Evolutionary conservation across 2,113 vertebrate genomes (phyloP).

Genomic region (Loxodonta africana): DNA sequence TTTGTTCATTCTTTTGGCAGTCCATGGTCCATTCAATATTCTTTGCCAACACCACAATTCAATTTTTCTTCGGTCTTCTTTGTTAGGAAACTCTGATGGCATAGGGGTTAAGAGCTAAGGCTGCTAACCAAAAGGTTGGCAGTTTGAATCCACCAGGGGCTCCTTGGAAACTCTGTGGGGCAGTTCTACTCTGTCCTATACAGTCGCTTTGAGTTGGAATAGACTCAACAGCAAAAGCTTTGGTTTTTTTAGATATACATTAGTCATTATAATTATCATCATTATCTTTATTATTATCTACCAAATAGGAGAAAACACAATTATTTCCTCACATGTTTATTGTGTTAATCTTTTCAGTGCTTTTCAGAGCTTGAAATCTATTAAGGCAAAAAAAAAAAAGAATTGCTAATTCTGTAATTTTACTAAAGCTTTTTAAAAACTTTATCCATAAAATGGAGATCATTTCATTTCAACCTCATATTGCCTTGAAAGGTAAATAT

Average conservation of each 20-base stretch:
- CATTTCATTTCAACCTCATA: neutral
- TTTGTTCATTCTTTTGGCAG: too few species aligned
- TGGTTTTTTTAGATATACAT: neutral
- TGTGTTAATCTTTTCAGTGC: neutral
- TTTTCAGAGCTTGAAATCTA: neutral
- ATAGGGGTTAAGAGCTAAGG: too few species aligned
- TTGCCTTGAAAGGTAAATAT: neutral
- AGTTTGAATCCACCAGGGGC: too few species aligned
- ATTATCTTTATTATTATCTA: neutral
- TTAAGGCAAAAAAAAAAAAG: neutral
- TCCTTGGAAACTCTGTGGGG: too few species aligned
- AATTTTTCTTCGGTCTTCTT: too few species aligned
- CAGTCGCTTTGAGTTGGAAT: too few species aligned
- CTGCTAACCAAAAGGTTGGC: too few species aligned
- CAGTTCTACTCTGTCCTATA: too few species aligned
- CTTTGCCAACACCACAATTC: too few species aligned
- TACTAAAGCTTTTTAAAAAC: neutral
- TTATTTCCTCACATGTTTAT: constrained; percentile 5
- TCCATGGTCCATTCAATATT: too few species aligned
- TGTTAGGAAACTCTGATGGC: too few species aligned
- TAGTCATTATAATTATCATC: neutral
- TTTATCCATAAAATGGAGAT: neutral
- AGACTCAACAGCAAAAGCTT: too few species aligned
- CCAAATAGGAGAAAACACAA: neutral
- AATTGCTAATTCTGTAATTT: neutral